phyloP scores from a whole-genome alignment of 2,113 vertebrate genomes.

The Rhodinocichla rosea region DNA sequence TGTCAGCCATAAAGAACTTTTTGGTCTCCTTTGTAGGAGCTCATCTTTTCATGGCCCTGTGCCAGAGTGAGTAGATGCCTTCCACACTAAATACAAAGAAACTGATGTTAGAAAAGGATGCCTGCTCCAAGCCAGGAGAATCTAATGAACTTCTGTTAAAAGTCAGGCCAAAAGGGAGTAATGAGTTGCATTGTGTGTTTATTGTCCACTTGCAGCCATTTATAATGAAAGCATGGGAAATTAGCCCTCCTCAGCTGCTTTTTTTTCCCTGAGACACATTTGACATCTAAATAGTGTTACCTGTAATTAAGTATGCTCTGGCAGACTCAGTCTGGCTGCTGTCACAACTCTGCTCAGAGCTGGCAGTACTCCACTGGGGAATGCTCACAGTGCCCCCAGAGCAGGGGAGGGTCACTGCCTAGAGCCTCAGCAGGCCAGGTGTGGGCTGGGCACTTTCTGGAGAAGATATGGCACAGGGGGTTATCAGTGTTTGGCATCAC shows the following conservation, averaged over 20 bases:
- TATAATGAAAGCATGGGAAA: background rate
- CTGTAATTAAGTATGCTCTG: background rate
- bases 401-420: background rate
- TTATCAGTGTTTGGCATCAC: background rate
- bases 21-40: conserved; percentile 20
- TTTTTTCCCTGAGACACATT: background rate
- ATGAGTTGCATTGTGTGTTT: background rate
- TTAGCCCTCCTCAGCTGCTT: background rate
- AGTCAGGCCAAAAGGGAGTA: background rate
- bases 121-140: background rate
- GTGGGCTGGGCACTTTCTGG: background rate
- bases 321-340: background rate
- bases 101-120: background rate
- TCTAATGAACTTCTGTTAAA: background rate
- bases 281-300: background rate
- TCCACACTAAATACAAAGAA: background rate
- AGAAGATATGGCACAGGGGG: background rate
- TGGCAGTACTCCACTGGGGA: background rate
- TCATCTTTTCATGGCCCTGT: conserved; percentile 10
- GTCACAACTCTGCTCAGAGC: background rate
- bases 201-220: background rate
- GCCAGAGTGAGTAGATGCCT: background rate
- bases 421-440: background rate
- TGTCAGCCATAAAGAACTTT: conserved; percentile 19
- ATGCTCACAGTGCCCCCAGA: background rate